Evolutionary conservation across 2,888 invertebrate species (phyloP).

Genomic region (Dione juno): DNA sequence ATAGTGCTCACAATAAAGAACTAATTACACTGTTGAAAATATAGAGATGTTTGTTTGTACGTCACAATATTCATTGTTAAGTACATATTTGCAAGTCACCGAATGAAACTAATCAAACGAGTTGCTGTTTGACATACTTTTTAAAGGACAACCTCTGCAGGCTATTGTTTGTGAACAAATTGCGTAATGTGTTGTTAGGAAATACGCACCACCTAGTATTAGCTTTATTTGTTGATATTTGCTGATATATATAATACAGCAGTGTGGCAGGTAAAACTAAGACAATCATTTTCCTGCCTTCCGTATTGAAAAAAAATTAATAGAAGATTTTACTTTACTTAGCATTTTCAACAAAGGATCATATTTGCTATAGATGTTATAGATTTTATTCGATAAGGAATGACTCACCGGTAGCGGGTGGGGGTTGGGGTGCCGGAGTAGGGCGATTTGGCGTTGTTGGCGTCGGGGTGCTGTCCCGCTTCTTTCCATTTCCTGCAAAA

Average conservation of each 20-base stretch:
- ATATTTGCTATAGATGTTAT: not conserved
- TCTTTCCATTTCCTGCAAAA: conserved; percentile 80
- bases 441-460: conserved; percentile 68
- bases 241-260: too few relatives aligned
- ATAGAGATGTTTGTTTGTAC: not conserved
- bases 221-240: too few relatives aligned
- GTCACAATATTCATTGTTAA: conserved; percentile 12
- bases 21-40: not conserved
- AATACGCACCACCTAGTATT: conserved; percentile 35
- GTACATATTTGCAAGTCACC: conserved; percentile 30
- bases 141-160: conserved; percentile 69
- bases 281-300: too few relatives aligned
- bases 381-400: conserved; percentile 14
- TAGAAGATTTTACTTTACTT: too few relatives aligned
- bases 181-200: conserved; percentile 59
- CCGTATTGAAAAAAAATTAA: too few relatives aligned
- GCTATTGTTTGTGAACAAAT: conserved; percentile 66
- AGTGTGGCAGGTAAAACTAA: too few relatives aligned
- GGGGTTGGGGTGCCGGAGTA: conserved; percentile 67
- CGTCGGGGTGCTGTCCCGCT: conserved; percentile 74
- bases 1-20: not conserved
- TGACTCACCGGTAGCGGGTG: conserved; percentile 72
- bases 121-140: conserved; percentile 70
- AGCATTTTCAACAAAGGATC: too few relatives aligned
- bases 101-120: conserved; percentile 55